Percentiles rank a stretch among this genome's conserved stretches.
These are phyloP conservation scores for Timandra comae DNA, from an alignment of 2,888 invertebrate species.

Conservation along the genomic window DNA sequence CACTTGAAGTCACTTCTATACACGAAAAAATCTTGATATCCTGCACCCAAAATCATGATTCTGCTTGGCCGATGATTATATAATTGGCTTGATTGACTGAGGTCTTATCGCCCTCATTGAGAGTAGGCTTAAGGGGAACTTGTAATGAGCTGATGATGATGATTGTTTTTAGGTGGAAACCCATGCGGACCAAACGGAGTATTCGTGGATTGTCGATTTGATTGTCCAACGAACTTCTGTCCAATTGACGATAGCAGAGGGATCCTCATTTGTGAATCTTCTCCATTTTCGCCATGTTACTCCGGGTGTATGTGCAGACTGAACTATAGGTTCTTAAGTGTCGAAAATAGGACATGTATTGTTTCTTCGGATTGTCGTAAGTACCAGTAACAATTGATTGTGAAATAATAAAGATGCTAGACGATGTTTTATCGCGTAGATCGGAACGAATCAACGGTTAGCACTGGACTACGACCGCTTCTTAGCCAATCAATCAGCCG, in stretches of 20 bases:
- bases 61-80: too few species aligned
- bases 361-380: constrained; percentile 29
- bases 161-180: constrained; percentile 33
- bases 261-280: constrained; percentile 20
- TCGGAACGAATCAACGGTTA: too few species aligned
- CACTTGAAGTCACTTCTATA: neutral
- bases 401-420: too few species aligned
- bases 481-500: too few species aligned
- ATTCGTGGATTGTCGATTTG: constrained; percentile 23
- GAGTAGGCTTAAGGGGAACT: too few species aligned
- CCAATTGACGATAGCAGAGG: constrained; percentile 29
- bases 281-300: constrained; percentile 22
- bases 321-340: constrained; percentile 26
- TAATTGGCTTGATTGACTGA: neutral
- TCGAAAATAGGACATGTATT: constrained; percentile 28
- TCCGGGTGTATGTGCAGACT: constrained; percentile 34
- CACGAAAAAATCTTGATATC: too few species aligned
- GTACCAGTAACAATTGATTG: too few species aligned
- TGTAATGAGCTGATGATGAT: too few species aligned
- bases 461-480: too few species aligned
- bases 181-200: constrained; percentile 30
- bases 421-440: too few species aligned
- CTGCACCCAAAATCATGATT: too few species aligned
- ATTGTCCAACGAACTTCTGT: constrained; percentile 28
- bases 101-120: neutral